Base-by-base conservation (phyloP, 2,113 vertebrate genomes). In the Accipiter virgatus region DNA sequence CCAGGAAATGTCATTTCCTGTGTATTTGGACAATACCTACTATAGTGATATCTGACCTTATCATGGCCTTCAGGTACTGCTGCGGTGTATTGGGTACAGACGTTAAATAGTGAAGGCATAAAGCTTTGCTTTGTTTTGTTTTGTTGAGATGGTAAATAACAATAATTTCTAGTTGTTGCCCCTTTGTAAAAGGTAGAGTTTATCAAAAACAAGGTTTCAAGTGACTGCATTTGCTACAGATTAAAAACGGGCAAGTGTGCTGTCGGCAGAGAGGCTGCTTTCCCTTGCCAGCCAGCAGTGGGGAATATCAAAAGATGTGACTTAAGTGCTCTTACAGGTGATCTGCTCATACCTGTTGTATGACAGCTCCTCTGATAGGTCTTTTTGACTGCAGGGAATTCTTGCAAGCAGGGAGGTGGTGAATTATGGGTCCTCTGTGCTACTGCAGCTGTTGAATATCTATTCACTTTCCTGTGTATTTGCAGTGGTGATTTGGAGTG, bases 191-290 rank as follows among this genome's bases (percentile, higher is more conserved):
- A 94, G 80, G 55, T 27, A 80, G 71, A 94, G 34, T 81, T 95
- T 82, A 81, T 97, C 47, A 73, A 90, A 97, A 52, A 0, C 36
- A 32, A 92, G 45, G 10, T 63, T 98, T 96, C 95, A 96, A 89
- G 34, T 78, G 95, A 78, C 91, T 52, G 82, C 1, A 0, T 61
- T 86, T 56, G 40, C 77, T 81, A 8, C 12, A 45, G 59, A 59
- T 83, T 47, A 81, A 74, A 77, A 77, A 15, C 0, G 9, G 58
- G 9, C 2, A 3, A 22, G 29, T 3, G 22, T 81, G 79, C 53
- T 66, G 29, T 42, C 68, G 77, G 58, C 48, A 71, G 86, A 67
- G 56, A 23, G 23, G 3, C 11, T 8, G 27, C 66, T 47, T 83
- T 52, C 17, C 40, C 29, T 47, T 45, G 67, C 25, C 59, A 73